Percentiles rank a stretch among this genome's conserved stretches.
phyloP scores from a whole-genome alignment of 1,140 invertebrate genomes.

The Sminthurinus signatus region DNA sequence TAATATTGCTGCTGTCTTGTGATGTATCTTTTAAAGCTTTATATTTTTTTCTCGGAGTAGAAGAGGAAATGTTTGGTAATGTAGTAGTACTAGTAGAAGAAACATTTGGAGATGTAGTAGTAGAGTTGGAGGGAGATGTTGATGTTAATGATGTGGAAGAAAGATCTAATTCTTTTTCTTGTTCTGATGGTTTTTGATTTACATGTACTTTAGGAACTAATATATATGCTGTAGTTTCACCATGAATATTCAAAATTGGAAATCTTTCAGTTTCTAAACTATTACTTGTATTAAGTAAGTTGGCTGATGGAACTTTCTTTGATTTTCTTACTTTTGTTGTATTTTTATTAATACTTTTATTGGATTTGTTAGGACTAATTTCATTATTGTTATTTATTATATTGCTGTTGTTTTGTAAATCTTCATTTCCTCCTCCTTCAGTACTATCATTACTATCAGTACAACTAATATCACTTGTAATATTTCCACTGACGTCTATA shows the following conservation, averaged over 20 bases:
- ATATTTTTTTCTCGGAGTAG: background rate
- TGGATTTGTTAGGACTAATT: background rate
- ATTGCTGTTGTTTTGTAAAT: too few species aligned
- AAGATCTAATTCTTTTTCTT: too few species aligned
- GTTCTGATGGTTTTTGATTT: too few species aligned
- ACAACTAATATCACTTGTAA: background rate
- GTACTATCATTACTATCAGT: background rate
- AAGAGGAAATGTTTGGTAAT: background rate
- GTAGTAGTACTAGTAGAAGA: background rate
- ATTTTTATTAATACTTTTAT: background rate
- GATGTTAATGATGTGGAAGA: background rate
- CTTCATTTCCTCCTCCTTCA: background rate
- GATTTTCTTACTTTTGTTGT: background rate
- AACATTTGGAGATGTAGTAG: background rate
- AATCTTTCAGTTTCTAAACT: background rate
- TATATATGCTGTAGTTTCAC: background rate
- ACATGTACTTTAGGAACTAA: conserved; percentile 3
- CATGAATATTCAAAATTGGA: background rate
- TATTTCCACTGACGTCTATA: background rate
- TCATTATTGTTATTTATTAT: too few species aligned
- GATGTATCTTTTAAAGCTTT: background rate
- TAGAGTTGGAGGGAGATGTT: background rate
- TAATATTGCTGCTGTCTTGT: too few species aligned
- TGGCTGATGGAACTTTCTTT: background rate
- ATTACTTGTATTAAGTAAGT: too few species aligned